These are phyloP conservation scores for Petrocephalus zakoni DNA, from an alignment of 2,113 vertebrate genomes.

Conservation along the genomic window DNA sequence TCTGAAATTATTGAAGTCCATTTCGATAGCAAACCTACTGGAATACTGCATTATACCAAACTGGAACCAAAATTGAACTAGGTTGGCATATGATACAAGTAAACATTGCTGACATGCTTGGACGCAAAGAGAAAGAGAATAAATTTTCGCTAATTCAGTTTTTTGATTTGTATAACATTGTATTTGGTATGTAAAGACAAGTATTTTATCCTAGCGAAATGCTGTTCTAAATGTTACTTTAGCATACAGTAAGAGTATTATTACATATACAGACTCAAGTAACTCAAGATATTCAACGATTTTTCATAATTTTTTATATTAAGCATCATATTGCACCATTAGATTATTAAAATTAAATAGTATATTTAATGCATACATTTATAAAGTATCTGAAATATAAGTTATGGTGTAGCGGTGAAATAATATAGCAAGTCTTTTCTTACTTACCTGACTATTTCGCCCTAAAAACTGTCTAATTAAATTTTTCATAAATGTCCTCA, in stretches of 20 bases:
- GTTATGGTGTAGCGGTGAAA: neutral
- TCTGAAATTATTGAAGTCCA: constrained; percentile 33
- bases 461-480: constrained; percentile 31
- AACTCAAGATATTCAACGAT: neutral
- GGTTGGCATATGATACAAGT: neutral
- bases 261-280: neutral
- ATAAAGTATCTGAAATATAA: neutral
- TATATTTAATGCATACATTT: neutral
- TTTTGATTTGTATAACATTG: neutral
- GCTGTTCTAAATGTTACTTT: neutral
- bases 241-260: neutral
- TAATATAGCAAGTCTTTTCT: neutral
- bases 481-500: constrained; percentile 52
- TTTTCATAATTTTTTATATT: neutral
- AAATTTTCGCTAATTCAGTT: neutral
- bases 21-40: accelerated
- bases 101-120: neutral
- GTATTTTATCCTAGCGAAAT: neutral
- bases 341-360: neutral
- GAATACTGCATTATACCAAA: constrained; percentile 57
- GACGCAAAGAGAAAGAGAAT: neutral
- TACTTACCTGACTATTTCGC: constrained; percentile 35
- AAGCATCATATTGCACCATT: neutral
- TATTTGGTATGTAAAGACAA: neutral
- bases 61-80: constrained; percentile 38